phyloP scores from a whole-genome alignment of 2,888 invertebrate genomes.

The Adela reaumurella region DNA sequence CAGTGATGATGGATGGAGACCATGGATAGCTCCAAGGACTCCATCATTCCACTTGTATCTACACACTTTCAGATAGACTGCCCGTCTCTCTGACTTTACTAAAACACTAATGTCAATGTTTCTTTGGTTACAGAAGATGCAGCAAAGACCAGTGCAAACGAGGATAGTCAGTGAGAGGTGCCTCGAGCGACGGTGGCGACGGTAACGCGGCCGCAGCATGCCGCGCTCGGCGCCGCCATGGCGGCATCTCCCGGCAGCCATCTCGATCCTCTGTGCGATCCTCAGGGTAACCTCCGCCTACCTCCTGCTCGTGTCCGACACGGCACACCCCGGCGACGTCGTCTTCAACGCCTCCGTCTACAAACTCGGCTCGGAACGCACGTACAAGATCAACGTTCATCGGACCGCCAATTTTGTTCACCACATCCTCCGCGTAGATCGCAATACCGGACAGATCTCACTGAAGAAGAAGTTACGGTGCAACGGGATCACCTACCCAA shows the following conservation, averaged over 20 bases:
- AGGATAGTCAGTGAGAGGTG: neutral
- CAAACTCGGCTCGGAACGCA: constrained; percentile 73
- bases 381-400: constrained; percentile 75
- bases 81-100: no score
- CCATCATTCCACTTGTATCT: no score
- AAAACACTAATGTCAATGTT: no score
- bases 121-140: no score
- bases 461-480: constrained; percentile 70
- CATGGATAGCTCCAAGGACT: no score
- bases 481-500: constrained; percentile 78
- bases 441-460: constrained; percentile 70
- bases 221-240: constrained; percentile 25
- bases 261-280: constrained; percentile 26
- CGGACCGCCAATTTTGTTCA: constrained; percentile 81
- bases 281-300: constrained; percentile 30
- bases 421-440: constrained; percentile 71
- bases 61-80: no score
- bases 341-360: constrained; percentile 80
- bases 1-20: no score
- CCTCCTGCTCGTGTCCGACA: constrained; percentile 58
- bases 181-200: constrained; percentile 26
- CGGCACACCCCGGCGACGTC: constrained; percentile 59
- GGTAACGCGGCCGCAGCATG: constrained; percentile 43
- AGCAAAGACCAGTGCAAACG: no score
- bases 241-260: constrained; percentile 26